Evolutionary conservation across 2,888 invertebrate genomes (phyloP).

Genomic region (Athetis lepigone): DNA sequence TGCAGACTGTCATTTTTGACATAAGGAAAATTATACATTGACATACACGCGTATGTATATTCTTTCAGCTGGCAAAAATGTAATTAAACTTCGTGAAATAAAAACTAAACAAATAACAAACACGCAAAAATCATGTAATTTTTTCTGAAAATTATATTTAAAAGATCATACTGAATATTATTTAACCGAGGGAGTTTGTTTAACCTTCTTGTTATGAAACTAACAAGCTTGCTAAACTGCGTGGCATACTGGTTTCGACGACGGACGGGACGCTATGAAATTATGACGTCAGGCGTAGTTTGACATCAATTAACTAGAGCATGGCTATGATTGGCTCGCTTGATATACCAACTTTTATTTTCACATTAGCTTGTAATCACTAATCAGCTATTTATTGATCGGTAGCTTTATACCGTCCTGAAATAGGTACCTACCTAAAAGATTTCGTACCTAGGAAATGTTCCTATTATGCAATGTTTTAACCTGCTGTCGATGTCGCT

Average conservation of each 20-base stretch:
- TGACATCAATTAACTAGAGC: slow-evolving; percentile 37
- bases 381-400: slow-evolving; percentile 36
- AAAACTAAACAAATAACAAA: no score
- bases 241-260: slow-evolving; percentile 31
- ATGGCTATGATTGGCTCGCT: slow-evolving; percentile 37
- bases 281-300: slow-evolving; percentile 32
- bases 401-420: slow-evolving; percentile 5
- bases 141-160: no score
- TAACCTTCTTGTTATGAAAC: no score
- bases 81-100: no score
- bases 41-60: no score
- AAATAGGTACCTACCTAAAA: slow-evolving; percentile 11
- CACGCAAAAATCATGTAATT: no score
- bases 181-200: no score
- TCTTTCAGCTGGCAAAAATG: background rate
- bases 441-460: background rate
- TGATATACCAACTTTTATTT: slow-evolving; percentile 35
- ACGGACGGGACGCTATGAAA: slow-evolving; percentile 42
- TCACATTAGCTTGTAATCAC: slow-evolving; percentile 30
- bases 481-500: no score
- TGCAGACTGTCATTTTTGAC: background rate
- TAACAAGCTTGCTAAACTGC: slow-evolving; percentile 13
- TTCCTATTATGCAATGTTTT: slow-evolving; percentile 19
- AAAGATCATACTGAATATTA: no score
- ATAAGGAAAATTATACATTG: background rate